phyloP scores from a whole-genome alignment of 2,797 vertebrate species.

The Triplophysa yarkandensis region DNA sequence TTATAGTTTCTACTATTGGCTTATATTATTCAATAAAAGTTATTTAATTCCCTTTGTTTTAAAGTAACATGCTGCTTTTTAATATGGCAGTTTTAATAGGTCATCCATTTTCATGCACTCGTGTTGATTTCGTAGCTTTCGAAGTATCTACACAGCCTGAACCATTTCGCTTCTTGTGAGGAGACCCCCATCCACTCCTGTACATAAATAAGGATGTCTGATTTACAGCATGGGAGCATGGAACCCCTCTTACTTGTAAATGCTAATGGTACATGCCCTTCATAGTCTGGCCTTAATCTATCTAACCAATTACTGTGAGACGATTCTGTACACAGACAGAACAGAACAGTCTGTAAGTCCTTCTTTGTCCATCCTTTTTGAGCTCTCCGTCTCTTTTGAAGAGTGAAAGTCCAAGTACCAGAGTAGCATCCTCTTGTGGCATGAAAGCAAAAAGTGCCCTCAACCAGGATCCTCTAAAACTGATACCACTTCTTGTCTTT shows the following conservation, averaged over 20 bases:
- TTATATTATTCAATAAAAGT: conserved; percentile 82
- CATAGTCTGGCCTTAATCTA: conserved; percentile 55
- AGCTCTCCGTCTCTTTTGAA: conserved; percentile 51
- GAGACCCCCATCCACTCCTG: conserved; percentile 58
- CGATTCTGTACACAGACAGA: conserved; percentile 60
- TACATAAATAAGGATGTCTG: conserved; percentile 47
- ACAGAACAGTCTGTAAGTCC: conserved; percentile 66
- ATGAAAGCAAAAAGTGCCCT: conserved; percentile 44
- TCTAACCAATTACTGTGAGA: conserved; percentile 58
- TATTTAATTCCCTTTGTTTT: conserved; percentile 74
- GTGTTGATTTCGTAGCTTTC: conserved; percentile 70
- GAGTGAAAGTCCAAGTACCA: conserved; percentile 67
- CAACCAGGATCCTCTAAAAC: conserved; percentile 78
- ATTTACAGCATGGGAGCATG: conserved; percentile 32
- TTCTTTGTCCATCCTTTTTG: conserved; percentile 47
- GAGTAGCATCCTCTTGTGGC: conserved; percentile 57
- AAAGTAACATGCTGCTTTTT: conserved; percentile 84
- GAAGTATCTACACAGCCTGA: conserved; percentile 75
- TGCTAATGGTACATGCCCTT: conserved; percentile 49
- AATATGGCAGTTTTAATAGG: conserved; percentile 86
- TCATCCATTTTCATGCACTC: conserved; percentile 82
- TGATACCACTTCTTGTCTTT: conserved; percentile 99
- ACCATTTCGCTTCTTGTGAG: conserved; percentile 53
- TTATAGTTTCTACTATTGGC: conserved; percentile 76
- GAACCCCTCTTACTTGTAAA: conserved; percentile 23